Evolutionary conservation across 1,140 invertebrate genomes (phyloP).

Genomic region (Neocloeon triangulifer): DNA sequence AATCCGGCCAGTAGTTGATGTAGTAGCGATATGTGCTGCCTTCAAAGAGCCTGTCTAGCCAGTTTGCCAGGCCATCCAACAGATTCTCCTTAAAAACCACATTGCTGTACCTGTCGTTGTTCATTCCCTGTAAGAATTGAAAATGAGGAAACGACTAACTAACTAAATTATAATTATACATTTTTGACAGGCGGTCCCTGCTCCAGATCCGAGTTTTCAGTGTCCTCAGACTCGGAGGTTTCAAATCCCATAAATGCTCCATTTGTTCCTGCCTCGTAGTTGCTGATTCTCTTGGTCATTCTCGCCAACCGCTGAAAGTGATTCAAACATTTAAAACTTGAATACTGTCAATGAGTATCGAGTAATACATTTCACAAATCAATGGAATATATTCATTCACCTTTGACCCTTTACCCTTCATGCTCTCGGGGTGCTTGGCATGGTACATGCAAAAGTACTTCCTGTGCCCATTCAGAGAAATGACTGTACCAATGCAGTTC

Average conservation of each 20-base stretch:
- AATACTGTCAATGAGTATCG: neutral
- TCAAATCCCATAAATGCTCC: constrained; percentile 63
- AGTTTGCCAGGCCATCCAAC: constrained; percentile 79
- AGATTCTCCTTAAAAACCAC: constrained; percentile 41
- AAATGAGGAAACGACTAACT: too few relatives aligned
- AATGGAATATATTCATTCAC: constrained; percentile 16
- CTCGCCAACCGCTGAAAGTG: constrained; percentile 29
- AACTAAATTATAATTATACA: too few relatives aligned
- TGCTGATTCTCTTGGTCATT: constrained; percentile 34
- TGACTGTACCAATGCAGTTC: constrained; percentile 91
- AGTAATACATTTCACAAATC: neutral
- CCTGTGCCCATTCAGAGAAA: constrained; percentile 84
- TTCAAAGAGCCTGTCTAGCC: constrained; percentile 90
- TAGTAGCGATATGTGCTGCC: constrained; percentile 84
- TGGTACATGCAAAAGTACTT: constrained; percentile 99
- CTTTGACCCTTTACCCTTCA: constrained; percentile 16
- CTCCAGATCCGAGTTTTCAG: constrained; percentile 36
- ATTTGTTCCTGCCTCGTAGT: constrained; percentile 29
- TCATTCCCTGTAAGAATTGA: too few relatives aligned
- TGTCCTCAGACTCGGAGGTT: constrained; percentile 33
- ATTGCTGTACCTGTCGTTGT: constrained; percentile 13
- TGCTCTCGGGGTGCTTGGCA: constrained; percentile 58
- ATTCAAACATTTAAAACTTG: too few relatives aligned
- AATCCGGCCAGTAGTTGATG: constrained; percentile 93
- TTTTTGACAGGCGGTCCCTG: constrained; percentile 10